phyloP scores from a whole-genome alignment of 2,888 invertebrate genomes.

The Sepioteuthis lessoniana region DNA sequence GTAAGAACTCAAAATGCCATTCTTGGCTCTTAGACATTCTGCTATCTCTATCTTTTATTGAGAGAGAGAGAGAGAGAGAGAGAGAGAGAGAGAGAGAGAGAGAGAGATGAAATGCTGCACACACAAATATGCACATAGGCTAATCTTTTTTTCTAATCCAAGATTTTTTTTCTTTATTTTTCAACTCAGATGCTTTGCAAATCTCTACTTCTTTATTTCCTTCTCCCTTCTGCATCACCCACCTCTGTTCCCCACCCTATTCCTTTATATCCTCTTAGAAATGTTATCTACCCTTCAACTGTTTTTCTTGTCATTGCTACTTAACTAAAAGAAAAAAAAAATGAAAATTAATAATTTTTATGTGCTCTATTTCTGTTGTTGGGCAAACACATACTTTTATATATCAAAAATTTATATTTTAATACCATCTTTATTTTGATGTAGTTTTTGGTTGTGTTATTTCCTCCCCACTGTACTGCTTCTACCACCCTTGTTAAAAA shows the following conservation, averaged over 20 bases:
- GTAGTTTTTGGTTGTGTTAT: too few species aligned
- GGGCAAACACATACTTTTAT: not conserved
- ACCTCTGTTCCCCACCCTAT: not conserved
- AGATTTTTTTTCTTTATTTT: not conserved
- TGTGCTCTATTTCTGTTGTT: not conserved
- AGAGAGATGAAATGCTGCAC: not conserved
- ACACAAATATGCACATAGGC: not conserved
- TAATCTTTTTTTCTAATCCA: slow-evolving; percentile 34
- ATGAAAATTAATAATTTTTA: not conserved
- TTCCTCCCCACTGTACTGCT: not conserved
- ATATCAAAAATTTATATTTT: not conserved
- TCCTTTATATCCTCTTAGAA: slow-evolving; percentile 8
- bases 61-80: not conserved
- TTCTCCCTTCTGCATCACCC: not conserved
- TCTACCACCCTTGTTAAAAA: not conserved
- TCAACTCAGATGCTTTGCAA: not conserved
- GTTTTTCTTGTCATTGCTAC: slow-evolving; percentile 23
- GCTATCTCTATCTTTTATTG: not conserved
- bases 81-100: not conserved
- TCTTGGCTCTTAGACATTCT: not conserved
- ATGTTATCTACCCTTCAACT: slow-evolving; percentile 23
- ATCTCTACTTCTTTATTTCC: not conserved
- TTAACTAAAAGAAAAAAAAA: not conserved
- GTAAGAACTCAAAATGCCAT: not conserved
- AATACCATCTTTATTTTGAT: too few species aligned